Base-by-base conservation (phyloP, 2,888 invertebrate species). In the Oxystoma pomonae region DNA sequence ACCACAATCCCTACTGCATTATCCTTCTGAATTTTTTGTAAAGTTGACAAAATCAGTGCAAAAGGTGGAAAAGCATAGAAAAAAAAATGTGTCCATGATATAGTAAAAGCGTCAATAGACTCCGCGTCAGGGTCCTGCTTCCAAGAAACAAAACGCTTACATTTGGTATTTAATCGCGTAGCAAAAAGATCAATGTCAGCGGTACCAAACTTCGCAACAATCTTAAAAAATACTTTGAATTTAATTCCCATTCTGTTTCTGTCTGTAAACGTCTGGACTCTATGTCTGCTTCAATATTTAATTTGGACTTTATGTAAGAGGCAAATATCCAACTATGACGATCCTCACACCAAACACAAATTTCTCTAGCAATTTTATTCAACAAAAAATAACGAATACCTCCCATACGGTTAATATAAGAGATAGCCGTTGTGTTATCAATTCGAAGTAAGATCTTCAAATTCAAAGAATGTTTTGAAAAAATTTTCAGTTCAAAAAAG, bases 11-110 rank as follows among this genome's bases (percentile, higher is more conserved):
- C 66, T 5, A 51, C 55, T 1, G 66, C 63, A 19, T 63, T 35
- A 35, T 68, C 65, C 55, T 20, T 52, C 16, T 60, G 57, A n/a
- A 67, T 67, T 58, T 68, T 67, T 16, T 55, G 59, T 5, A 68
- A 16, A 20, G 16, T 35, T 56, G 58, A 63, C 16, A 59, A 20
- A 55, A 67, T 62, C 9, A 67, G 50, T 3, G 59, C 21, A 62
- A 68, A 67, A 12, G 68, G 66, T 9, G 65, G 65, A 57, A 68
- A 68, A 1, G 65, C 66, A 57, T 68, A 65, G 59, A 67, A 67
- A 49, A 50, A 65, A 49, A 53, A 58, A 16, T 50, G 17, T 16
- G 20, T 19, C 67, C 68, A 68, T 17, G 19, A 5, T 1, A 65
- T 7, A 1, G 65, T 67, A 57, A 68, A 68, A n/a, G 68, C 68